Evolutionary conservation across 2,113 vertebrate species (phyloP).

Genomic region (Prionailurus viverrinus): DNA sequence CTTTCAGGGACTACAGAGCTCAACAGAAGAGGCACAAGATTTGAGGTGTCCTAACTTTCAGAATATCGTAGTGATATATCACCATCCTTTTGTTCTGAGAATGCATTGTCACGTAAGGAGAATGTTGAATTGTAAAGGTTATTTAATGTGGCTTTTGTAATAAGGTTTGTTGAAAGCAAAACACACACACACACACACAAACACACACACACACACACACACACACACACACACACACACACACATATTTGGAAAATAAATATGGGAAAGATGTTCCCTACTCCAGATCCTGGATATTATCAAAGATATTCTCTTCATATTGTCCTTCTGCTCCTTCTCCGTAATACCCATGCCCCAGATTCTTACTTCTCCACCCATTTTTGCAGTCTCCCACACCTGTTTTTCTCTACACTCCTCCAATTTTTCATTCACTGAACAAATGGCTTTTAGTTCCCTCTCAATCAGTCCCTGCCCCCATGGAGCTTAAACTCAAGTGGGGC

Average conservation of each 20-base stretch:
- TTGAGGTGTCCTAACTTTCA: neutral
- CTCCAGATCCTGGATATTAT: neutral
- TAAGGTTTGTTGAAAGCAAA: neutral
- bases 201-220: no score
- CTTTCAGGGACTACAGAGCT: slow-evolving; percentile 35
- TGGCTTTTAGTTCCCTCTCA: neutral
- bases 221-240: no score
- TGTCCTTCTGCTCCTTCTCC: neutral
- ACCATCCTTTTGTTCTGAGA: neutral
- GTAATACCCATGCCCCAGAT: neutral
- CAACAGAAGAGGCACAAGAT: slow-evolving; percentile 46
- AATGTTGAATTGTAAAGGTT: slow-evolving; percentile 2
- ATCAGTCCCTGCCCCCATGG: neutral
- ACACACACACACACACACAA: no score
- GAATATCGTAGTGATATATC: neutral
- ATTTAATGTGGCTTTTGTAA: slow-evolving; percentile 39
- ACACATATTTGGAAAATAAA: neutral
- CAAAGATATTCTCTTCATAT: neutral
- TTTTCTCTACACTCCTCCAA: neutral
- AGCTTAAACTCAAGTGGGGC: slow-evolving; percentile 34
- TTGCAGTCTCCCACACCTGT: neutral
- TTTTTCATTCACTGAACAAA: slow-evolving; percentile 39
- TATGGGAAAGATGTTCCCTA: neutral
- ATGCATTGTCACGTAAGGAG: neutral
- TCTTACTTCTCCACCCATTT: neutral